Conservation (phyloP, 2,888 invertebrate genomes). For the Lasioglossum figueresi region DNA sequence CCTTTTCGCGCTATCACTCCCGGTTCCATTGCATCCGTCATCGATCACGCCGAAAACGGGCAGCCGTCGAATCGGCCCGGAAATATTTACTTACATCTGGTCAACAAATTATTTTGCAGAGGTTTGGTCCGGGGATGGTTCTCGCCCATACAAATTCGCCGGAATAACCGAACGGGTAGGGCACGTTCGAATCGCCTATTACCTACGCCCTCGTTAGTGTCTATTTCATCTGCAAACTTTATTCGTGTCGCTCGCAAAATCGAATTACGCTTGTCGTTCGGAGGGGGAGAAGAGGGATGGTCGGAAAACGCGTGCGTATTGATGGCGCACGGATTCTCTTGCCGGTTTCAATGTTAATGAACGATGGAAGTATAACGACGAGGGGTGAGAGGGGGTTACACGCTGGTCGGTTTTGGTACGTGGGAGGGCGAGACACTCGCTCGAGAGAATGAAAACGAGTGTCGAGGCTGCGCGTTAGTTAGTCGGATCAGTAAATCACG, state of each 20-base stretch:
- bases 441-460: constrained; percentile 41
- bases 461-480: constrained; percentile 52
- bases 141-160: constrained; percentile 17
- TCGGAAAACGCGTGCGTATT: constrained; percentile 40
- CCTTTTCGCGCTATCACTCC: not conserved
- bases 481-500: constrained; percentile 57
- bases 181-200: constrained; percentile 49
- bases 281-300: not conserved
- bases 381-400: not conserved
- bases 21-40: not conserved
- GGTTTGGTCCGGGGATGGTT: no score
- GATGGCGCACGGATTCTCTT: constrained; percentile 50
- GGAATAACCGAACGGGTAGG: constrained; percentile 1
- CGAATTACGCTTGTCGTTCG: constrained; percentile 38
- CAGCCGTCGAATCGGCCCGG: not conserved
- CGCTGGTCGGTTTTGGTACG: not conserved
- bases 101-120: constrained; percentile 55
- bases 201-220: constrained; percentile 55
- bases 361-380: constrained; percentile 65
- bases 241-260: constrained; percentile 51
- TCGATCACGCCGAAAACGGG: constrained; percentile 1
- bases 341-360: constrained; percentile 67
- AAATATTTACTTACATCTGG: constrained; percentile 52
- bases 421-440: constrained; percentile 5
- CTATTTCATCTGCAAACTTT: constrained; percentile 64